Conservation (phyloP, 2,888 invertebrate genomes). For the Drosophila silvestris region DNA sequence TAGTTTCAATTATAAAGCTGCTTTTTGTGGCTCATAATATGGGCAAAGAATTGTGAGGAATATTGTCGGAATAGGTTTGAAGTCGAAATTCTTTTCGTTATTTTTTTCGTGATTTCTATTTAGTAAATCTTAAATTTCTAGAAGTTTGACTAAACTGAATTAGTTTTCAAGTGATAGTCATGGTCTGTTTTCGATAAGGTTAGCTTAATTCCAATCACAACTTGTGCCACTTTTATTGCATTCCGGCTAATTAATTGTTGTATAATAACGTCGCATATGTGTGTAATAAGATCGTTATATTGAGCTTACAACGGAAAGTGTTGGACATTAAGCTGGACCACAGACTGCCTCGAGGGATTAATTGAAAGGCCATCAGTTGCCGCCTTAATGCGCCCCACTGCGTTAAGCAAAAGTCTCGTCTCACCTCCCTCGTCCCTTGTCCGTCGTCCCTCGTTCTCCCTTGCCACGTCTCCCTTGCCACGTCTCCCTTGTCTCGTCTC, state of each 20-base stretch:
- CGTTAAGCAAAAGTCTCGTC: slow-evolving; percentile 30
- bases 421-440: not conserved
- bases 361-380: slow-evolving; percentile 49
- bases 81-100: not conserved
- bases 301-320: slow-evolving; percentile 9
- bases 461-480: not conserved
- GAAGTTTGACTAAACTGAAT: not conserved
- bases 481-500: not conserved
- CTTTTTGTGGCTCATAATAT: not conserved
- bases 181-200: not conserved
- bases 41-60: not conserved
- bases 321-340: slow-evolving; percentile 12
- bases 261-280: not conserved
- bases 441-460: too few relatives aligned
- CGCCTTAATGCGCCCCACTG: slow-evolving; percentile 45
- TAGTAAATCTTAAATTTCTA: rapidly evolving
- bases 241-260: slow-evolving; percentile 17
- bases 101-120: not conserved
- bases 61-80: not conserved
- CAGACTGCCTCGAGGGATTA: slow-evolving; percentile 35
- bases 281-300: slow-evolving; percentile 28
- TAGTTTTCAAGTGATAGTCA: too few relatives aligned
- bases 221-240: not conserved
- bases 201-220: not conserved
- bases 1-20: not conserved